phyloP scores from a whole-genome alignment of 2,113 vertebrate species.

The Aptenodytes forsteri region DNA sequence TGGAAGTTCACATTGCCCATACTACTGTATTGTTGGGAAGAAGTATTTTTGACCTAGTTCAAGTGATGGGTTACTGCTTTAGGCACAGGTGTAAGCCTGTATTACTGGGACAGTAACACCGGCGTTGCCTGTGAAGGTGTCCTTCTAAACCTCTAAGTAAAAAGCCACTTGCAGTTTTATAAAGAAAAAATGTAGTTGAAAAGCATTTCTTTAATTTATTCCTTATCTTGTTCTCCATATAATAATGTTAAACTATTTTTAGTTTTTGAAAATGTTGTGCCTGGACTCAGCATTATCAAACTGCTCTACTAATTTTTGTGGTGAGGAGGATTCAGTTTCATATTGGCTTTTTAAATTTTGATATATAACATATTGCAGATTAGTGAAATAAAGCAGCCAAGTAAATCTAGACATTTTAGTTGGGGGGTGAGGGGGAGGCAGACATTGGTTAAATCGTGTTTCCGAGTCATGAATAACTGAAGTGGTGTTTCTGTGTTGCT shows the following conservation, averaged over 20 bases:
- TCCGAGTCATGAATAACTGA: slow-evolving; percentile 15
- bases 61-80: neutral
- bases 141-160: neutral
- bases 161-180: neutral
- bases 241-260: neutral
- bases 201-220: neutral
- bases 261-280: neutral
- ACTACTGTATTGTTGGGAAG: neutral
- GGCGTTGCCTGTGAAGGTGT: neutral
- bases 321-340: neutral
- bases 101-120: neutral
- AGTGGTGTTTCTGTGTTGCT: slow-evolving; percentile 50
- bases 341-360: neutral
- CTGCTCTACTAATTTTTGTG: neutral
- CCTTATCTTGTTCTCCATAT: neutral
- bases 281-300: neutral
- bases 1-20: neutral
- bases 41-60: neutral
- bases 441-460: neutral
- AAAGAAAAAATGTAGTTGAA: neutral
- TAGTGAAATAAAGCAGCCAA: neutral
- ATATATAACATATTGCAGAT: neutral
- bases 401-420: neutral
- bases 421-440: neutral
- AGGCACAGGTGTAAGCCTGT: neutral